These are phyloP conservation scores for Agapostemon virescens DNA, from an alignment of 2,888 invertebrate genomes.

Conservation along the genomic window DNA sequence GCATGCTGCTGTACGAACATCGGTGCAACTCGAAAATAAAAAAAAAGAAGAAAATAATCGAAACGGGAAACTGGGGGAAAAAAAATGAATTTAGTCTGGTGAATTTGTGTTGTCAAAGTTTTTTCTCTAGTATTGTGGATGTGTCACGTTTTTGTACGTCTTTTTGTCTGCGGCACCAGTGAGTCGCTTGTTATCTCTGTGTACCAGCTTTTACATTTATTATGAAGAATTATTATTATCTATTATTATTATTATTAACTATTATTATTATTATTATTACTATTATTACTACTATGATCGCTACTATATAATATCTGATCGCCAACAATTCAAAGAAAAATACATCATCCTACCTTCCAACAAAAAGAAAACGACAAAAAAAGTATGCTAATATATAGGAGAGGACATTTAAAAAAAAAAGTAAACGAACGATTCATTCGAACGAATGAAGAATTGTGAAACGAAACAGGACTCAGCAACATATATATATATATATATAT, in stretches of 20 bases:
- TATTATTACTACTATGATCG: slow-evolving; percentile 60
- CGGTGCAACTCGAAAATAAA: slow-evolving; percentile 66
- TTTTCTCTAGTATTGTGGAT: slow-evolving; percentile 79
- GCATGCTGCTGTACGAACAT: slow-evolving; percentile 69
- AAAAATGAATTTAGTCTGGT: slow-evolving; percentile 74
- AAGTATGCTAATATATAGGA: slow-evolving; percentile 10
- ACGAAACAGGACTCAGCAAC: slow-evolving; percentile 50
- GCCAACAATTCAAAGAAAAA: slow-evolving; percentile 61
- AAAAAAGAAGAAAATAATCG: slow-evolving; percentile 53
- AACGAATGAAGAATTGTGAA: slow-evolving; percentile 14
- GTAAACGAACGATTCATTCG: slow-evolving; percentile 55
- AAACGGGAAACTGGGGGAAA: slow-evolving; percentile 63
- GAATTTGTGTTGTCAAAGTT: slow-evolving; percentile 79
- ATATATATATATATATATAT: slow-evolving; percentile 8
- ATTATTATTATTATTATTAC: slow-evolving; percentile 59
- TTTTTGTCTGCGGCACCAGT: slow-evolving; percentile 76
- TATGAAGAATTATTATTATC: slow-evolving; percentile 72
- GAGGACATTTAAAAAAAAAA: slow-evolving; percentile 51
- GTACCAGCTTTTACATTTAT: slow-evolving; percentile 79
- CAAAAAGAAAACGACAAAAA: slow-evolving; percentile 25
- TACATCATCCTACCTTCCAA: slow-evolving; percentile 64
- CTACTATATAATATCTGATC: slow-evolving; percentile 67
- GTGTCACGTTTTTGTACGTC: slow-evolving; percentile 79
- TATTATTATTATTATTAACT: slow-evolving; percentile 63
- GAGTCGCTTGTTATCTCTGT: slow-evolving; percentile 79